Base-by-base conservation (phyloP, 1,140 invertebrate genomes). In the Dolichoris vasculosae region DNA sequence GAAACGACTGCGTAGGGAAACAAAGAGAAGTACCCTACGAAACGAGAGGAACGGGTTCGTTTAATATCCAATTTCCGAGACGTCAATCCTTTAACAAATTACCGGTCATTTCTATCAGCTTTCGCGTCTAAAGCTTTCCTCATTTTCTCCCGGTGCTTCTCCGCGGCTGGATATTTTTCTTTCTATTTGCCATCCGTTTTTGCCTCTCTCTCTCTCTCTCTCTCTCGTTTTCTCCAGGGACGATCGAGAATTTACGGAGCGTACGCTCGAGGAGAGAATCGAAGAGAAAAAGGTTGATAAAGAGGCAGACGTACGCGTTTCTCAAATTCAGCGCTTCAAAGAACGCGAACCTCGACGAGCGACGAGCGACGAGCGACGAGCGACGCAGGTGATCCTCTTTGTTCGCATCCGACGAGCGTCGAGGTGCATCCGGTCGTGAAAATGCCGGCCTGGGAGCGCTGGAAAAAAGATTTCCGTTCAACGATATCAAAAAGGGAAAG, bases 11-110 rank as follows among this genome's bases (percentile, higher is more conserved):
- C 32, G 63, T 55, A 48, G 69, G 59, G 67, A 86, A 73, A 83
- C 73, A 87, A 78, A 88, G 87, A 89, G 80, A 82, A 83, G 81
- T 81, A 35, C 75, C 55, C 67, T 35, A 30, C 46, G 73, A 55
- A 75, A 30, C 46, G 73, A 55, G 80, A n/a, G 48, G 55, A 78
- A 69, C 85, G 83, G 86, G 87, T 89, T 90, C 88, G 90, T 90
- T 91, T 91, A 91, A 91, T 91, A 90, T 90, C 89, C 90, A 91
- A 91, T 91, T 91, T 90, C 89, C 90, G 89, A 89, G 88, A 90
- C 88, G 90, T 91, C 91, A 91, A 89, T 91, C 90, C 88, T 83
- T 90, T 89, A 90, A 90, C 90, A 89, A 90, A 91, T 91, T 91
- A 90, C 90, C 84, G 88, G 87, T 89, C 91, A 90, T 89, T 88